Conservation (phyloP, 2,888 invertebrate genomes). For the Eudemis profundana region DNA sequence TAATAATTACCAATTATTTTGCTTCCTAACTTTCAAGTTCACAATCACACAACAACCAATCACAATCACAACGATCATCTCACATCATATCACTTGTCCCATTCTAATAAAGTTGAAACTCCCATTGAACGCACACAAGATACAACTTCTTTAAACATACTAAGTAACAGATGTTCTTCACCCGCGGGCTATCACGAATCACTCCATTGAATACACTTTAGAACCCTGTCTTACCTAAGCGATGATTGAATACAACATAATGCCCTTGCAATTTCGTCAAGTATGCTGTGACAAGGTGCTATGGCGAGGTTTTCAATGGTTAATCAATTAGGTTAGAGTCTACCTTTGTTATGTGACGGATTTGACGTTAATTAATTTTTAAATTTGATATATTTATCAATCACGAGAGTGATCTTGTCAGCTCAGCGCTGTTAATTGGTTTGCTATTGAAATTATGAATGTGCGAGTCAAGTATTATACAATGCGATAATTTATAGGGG, state of each 20-base stretch:
- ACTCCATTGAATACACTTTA: background rate
- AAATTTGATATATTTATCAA: slow-evolving; percentile 21
- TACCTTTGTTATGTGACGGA: background rate
- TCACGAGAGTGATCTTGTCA: no score
- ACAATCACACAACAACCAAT: background rate
- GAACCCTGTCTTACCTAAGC: slow-evolving; percentile 13
- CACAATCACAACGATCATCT: background rate
- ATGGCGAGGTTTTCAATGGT: background rate
- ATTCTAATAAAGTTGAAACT: background rate
- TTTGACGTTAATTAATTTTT: slow-evolving; percentile 20
- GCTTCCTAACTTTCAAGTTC: slow-evolving; percentile 7
- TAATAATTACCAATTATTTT: slow-evolving; percentile 3
- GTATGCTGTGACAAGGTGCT: slow-evolving; percentile 8
- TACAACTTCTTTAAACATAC: background rate
- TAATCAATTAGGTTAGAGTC: slow-evolving; percentile 21
- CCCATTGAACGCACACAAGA: background rate
- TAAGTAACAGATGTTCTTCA: slow-evolving; percentile 37
- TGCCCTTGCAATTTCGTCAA: background rate
- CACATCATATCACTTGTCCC: background rate
- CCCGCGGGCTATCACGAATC: slow-evolving; percentile 30
- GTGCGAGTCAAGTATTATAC: no score
- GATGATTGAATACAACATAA: background rate
- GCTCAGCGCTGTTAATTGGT: no score
- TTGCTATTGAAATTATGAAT: no score
- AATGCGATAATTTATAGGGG: no score